A percentile compares a stretch with the other conserved stretches of the same genome.
These are phyloP conservation scores for Philotrypesis tridentata DNA, from an alignment of 1,140 invertebrate genomes.

Conservation along the genomic window DNA sequence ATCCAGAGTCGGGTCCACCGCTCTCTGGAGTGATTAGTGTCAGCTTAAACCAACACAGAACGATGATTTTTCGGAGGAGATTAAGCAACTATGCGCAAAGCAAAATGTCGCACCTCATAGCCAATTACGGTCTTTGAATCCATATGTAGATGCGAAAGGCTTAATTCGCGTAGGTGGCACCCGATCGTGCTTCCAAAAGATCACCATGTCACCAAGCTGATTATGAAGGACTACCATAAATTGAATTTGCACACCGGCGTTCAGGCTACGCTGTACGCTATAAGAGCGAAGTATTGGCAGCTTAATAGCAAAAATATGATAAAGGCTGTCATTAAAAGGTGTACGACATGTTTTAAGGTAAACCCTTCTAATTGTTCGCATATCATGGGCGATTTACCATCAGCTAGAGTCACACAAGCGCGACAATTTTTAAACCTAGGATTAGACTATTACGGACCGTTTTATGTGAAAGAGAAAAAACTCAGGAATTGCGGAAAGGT, in stretches of 20 bases:
- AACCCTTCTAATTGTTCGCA: constrained; percentile 43
- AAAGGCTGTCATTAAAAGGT: not conserved
- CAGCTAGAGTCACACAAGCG: constrained; percentile 50
- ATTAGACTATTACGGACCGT: constrained; percentile 61
- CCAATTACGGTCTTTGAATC: constrained; percentile 39
- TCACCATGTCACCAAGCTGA: constrained; percentile 51
- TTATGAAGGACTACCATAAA: constrained; percentile 53
- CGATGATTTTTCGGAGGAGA: not conserved
- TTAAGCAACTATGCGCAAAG: not conserved
- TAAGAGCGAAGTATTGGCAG: not conserved
- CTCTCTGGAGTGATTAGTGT: too few species aligned
- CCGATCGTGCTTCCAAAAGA: constrained; percentile 56
- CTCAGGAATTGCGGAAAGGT: constrained; percentile 28
- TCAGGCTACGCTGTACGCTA: too few species aligned
- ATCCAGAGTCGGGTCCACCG: not conserved
- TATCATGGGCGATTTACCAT: constrained; percentile 64
- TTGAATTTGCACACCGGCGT: constrained; percentile 54
- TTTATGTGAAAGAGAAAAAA: constrained; percentile 54
- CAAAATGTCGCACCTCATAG: not conserved
- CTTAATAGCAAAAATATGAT: not conserved
- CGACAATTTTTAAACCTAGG: constrained; percentile 51
- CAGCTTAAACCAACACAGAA: not conserved
- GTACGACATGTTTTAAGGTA: constrained; percentile 35
- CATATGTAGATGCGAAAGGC: constrained; percentile 53
- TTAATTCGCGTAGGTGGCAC: constrained; percentile 60